Conservation (phyloP, 2,888 invertebrate species). For the Artemia sp. region DNA sequence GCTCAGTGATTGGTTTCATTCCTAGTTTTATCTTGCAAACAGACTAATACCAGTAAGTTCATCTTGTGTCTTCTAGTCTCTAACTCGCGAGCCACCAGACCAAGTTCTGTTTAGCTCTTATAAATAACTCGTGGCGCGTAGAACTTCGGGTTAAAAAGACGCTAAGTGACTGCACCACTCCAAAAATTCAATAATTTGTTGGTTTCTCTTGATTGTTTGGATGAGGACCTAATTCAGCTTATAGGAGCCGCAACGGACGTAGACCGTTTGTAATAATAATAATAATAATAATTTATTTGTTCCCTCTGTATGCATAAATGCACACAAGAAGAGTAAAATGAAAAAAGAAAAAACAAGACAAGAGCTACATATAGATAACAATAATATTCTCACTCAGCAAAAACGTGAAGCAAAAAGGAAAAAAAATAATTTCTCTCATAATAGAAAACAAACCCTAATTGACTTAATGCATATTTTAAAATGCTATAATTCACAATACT, state of each 20-base stretch:
- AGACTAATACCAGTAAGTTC: constrained; percentile 3
- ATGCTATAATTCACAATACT: no score
- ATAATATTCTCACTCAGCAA: no score
- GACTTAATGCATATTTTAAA: no score
- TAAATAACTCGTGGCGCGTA: constrained; percentile 11
- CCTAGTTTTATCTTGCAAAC: constrained; percentile 12
- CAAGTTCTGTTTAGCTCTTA: not conserved
- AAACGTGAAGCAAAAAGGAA: no score
- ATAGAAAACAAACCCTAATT: no score
- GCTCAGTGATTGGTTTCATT: constrained; percentile 7
- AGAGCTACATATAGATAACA: no score
- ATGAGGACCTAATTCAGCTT: constrained; percentile 21
- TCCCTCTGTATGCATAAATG: no score
- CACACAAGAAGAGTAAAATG: no score
- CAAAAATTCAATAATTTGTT: constrained; percentile 16
- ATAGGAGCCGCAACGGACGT: constrained; percentile 22
- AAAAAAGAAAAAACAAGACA: no score
- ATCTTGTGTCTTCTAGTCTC: constrained; percentile 1
- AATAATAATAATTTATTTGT: no score
- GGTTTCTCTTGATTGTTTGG: constrained; percentile 14
- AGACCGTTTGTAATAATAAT: constrained; percentile 15
- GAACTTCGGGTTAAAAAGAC: constrained; percentile 17
- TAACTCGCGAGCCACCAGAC: not conserved
- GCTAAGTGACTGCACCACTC: constrained; percentile 17
- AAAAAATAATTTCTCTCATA: no score